Base-by-base conservation (phyloP, 2,113 vertebrate genomes). In the Solea solea region DNA sequence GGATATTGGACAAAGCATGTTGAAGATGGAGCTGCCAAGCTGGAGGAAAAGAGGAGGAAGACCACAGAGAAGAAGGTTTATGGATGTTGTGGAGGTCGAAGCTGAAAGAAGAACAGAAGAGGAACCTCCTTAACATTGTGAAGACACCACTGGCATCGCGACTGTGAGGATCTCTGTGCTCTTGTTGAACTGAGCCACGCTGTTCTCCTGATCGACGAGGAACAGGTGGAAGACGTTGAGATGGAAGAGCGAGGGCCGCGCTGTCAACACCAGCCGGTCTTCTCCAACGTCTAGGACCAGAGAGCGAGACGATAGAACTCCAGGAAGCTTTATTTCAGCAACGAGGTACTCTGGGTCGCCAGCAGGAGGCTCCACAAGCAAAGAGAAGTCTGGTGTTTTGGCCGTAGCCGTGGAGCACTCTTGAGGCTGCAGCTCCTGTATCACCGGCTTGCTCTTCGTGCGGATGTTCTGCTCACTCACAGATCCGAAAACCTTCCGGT, bases 401-500 rank as follows among this genome's bases (percentile, higher is more conserved):
- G 21, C 21, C 21, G 1, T 21, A 21, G 21, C 21, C 1, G 21
- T 21, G 21, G 21, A 21, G 21, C 21, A 1, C 21, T 21, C 21
- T 21, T 65, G 72, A 40, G 81, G 72, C 44, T 89, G 86, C 56
- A 97, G 81, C 76, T 96, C 96, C 79, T 97, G 92, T 52, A 97
- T 97, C 21, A 91, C 76, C 0, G 95, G 95, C 10, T 86, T 89
- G 72, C 93, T 94, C 78, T 91, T 94, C 0, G 94, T 94, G 28
- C 95, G 92, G 77, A 97, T 95, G 83, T 94, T 96, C 85, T 97
- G 96, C 58, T 96, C 94, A 0, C 78, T 89, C 16, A 97, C 78
- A 9, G 93, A 94, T 11, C 96, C 96, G 85, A 97, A 76, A 53
- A 96, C 96, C 71, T 93, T 93, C 5, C 96, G 86, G 89, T 97